Evolutionary conservation across 1,140 invertebrate genomes (phyloP), one percentile per base, ranked within the genome.

Genomic region (Drosophila nasuta): DNA sequence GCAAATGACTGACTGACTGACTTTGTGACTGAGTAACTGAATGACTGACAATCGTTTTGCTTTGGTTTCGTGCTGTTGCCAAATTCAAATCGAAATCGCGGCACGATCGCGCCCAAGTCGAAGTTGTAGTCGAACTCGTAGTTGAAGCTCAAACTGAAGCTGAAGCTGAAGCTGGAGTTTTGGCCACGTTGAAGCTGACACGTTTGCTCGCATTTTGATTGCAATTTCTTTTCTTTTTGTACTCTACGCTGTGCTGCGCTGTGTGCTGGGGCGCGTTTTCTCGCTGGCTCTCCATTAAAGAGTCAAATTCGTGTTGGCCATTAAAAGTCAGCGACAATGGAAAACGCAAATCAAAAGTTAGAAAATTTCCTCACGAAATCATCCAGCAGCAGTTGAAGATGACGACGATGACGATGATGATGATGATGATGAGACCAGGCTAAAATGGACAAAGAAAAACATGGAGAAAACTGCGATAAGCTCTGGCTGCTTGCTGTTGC

Each of bases 161-260:
- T 25, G 59, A 35, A 38, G 38, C 46, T 65, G 17, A 60, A 38
- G 20, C 58, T 54, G 30, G 33, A 59, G 13, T 15, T 54, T 33
- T 69, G 10, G 68, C 57, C 81, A 89, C 79, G 85, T 81, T 82
- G 80, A 63, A 49, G 77, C 85, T 79, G 85, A 85, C 85, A 89
- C 85, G 86, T 89, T 90, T 89, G 86, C 86, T 90, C 86, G 86
- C 86, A 90, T 89, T 89, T 89, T 91, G 86, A 90, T 90, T 86
- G 86, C 86, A 89, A 90, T 90, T 89, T 86, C 80, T 90, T 86
- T 89, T 59, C 35, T 45, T 90, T 86, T 89, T 59, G 28, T 45
- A 43, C 13, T 64, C 15, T 43, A 46, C 45, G 13, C 54, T 54
- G 35, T 68, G 11, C n/a, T 20, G 38, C 48, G 38, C n/a, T 49